Evolutionary conservation across 2,797 vertebrate species (phyloP), one percentile per base, ranked within the genome.

Genomic region (Tiaroga cobitis): DNA sequence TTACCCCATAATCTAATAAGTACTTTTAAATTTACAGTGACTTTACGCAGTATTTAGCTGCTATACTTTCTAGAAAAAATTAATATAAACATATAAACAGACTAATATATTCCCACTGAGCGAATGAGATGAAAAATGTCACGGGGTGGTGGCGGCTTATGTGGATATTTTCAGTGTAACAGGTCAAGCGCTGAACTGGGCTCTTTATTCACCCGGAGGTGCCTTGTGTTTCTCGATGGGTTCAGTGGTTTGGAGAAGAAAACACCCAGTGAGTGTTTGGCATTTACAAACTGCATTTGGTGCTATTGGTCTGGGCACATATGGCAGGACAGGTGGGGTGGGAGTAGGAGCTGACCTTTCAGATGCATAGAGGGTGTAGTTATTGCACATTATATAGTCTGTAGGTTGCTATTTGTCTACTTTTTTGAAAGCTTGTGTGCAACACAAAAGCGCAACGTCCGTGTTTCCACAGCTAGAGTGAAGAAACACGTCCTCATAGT

Each of bases 131-230:
- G 77, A 76, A 76, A 70, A 81, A 84, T 61, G 79, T 69, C 84
- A 81, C 16, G n/a, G 11, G 77, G 72, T 81, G 24, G 34, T 26
- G 41, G 4, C 4, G 2, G 59, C 41, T 39, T 43, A 16, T 43
- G 54, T 65, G 72, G 84, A 79, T 87, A 87, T 87, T 89, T 87
- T 84, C 83, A 87, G 86, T 72, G 54, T 54, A 41, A 9, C 77
- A 32, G 86, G 84, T 84, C 81, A 80, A 72, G 73, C 51, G 21
- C 67, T 79, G 54, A 56, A 67, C 74, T 41, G 72, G 65, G n/a
- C 78, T 70, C 54, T 83, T 56, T 79, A 68, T 79, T 77, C 54
- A 63, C 76, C 77, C 37, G 18, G 32, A 49, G 86, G 86, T 26
- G n/a, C 34, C 76, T 77, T 84, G 51, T 87, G 86, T 81, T 87